Evolutionary conservation across 1,140 invertebrate genomes (phyloP), one percentile per base, ranked within the genome.

Genomic region (Fopius arisanus): DNA sequence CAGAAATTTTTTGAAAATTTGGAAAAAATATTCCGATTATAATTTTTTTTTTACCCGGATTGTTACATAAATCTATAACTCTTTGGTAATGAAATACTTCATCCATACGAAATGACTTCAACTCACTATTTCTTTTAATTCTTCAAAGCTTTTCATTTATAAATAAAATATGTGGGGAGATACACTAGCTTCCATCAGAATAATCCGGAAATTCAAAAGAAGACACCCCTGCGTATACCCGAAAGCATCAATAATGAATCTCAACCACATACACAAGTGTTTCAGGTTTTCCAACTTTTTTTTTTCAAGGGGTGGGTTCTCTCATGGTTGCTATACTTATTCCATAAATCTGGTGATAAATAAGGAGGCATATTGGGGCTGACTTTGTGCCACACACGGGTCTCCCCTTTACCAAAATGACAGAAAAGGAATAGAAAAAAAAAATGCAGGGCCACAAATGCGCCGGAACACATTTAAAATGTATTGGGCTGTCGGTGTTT

Each of bases 301-400:
- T 66, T 28, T 68, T 67, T 43, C 54, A 70, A 63, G 73, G 73
- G 73, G 48, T 70, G 59, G 23, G 40, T 68, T 73, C 31, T 59
- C 21, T 43, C 14, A 62, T 31, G n/a, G n/a, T 65, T 67, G 43
- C 21, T 70, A 68, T 83, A 84, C 83, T 87, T 87, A 86, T 88
- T 88, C 86, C 84, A 88, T 87, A 88, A 88, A 87, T 88, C 86
- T 87, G 85, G 82, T 83, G 80, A 88, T 88, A 88, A 88, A 88
- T 88, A 87, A 88, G 82, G 80, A 78, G 70, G 48, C 83, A 85
- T 84, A 84, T 86, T 86, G 80, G 82, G 82, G 82, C 67, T 80
- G 76, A 77, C 72, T 37, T 65, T 73, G 67, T 72, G 59, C 28
- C 62, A 31, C 14, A 65, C 62, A 16, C 29, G 29, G 10, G 12